These are phyloP conservation scores for Urophycis tenuis DNA, from an alignment of 2,797 vertebrate genomes.

Conservation along the genomic window DNA sequence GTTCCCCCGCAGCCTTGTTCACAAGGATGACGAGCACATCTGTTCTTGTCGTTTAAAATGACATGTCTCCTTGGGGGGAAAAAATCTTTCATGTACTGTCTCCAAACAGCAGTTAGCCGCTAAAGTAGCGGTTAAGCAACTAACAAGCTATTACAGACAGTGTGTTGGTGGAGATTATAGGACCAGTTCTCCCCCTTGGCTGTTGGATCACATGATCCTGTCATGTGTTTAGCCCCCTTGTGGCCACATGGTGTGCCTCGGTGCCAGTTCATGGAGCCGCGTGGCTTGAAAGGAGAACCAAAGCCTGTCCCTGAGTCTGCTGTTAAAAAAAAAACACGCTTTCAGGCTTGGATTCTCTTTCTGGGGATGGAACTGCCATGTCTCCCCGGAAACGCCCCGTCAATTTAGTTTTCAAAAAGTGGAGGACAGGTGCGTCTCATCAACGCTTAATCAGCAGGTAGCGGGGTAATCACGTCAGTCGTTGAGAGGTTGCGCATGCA, in stretches of 20 bases:
- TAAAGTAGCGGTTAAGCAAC: not conserved
- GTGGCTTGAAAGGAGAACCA: not conserved
- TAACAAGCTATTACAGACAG: not conserved
- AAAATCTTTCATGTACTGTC: not conserved
- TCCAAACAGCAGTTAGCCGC: not conserved
- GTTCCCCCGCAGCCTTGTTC: not conserved
- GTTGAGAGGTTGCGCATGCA: not conserved
- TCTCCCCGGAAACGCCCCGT: not conserved
- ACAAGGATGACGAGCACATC: not conserved
- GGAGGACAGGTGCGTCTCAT: not conserved
- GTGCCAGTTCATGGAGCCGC: not conserved
- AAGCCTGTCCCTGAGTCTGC: not conserved
- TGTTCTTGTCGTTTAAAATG: not conserved
- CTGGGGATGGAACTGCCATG: not conserved
- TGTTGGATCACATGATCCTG: not conserved
- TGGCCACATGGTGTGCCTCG: not conserved
- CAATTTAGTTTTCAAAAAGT: not conserved
- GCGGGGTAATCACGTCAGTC: not conserved
- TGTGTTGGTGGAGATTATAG: not conserved
- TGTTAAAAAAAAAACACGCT: not conserved
- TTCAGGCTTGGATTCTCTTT: not conserved
- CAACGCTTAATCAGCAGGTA: not conserved
- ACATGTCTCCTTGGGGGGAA: not conserved
- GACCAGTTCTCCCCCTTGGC: not conserved
- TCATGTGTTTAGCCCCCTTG: not conserved